Evolutionary conservation across 1,140 invertebrate genomes (phyloP).

Genomic region (Stegodyphus dumicola): DNA sequence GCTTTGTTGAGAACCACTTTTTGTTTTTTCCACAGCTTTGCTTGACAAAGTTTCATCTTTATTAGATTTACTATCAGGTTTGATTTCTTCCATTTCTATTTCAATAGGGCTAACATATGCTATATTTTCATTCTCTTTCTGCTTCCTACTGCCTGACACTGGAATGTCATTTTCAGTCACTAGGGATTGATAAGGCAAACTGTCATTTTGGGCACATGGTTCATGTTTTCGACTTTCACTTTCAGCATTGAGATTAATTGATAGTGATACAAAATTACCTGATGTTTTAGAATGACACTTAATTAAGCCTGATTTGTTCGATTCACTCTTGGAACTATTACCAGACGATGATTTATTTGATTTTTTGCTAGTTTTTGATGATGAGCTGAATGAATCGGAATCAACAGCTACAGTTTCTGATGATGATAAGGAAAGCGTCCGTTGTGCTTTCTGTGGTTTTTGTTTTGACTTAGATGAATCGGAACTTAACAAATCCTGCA

Average conservation of each 20-base stretch:
- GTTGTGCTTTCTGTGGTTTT: constrained; percentile 28
- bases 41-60: background rate
- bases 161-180: constrained; percentile 24
- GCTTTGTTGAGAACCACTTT: constrained; percentile 23
- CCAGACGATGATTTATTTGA: background rate
- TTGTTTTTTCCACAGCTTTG: constrained; percentile 10
- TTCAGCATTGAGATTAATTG: background rate
- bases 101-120: background rate
- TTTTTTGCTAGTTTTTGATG: background rate
- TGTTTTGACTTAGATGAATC: constrained; percentile 42
- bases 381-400: constrained; percentile 22
- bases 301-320: background rate
- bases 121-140: background rate
- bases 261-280: background rate
- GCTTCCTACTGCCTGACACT: background rate
- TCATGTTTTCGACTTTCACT: background rate
- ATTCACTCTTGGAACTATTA: constrained; percentile 12
- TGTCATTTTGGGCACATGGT: background rate
- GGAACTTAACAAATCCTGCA: constrained; percentile 72
- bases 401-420: constrained; percentile 23
- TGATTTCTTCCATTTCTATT: constrained; percentile 49
- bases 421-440: constrained; percentile 43
- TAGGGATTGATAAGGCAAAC: constrained; percentile 1
- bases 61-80: constrained; percentile 11
- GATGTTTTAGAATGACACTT: constrained; percentile 21